Evolutionary conservation across 1,140 invertebrate species (phyloP).

Genomic region (Drosophila sulfurigaster): DNA sequence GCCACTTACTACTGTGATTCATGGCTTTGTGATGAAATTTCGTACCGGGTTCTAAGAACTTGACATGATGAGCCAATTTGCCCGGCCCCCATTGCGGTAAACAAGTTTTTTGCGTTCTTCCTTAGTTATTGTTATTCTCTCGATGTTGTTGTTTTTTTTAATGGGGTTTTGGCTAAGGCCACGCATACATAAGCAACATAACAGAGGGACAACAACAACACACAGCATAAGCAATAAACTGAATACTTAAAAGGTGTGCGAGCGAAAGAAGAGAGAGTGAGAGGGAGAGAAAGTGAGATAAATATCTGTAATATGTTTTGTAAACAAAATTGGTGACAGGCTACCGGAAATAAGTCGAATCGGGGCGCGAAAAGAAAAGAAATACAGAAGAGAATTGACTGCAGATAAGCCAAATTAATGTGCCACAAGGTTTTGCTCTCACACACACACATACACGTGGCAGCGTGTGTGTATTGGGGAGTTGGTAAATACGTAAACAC

Average conservation of each 20-base stretch:
- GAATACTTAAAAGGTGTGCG: neutral
- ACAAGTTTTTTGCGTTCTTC: conserved; percentile 60
- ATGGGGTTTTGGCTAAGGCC: conserved; percentile 30
- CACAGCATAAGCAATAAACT: conserved; percentile 5
- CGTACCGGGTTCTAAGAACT: conserved; percentile 58
- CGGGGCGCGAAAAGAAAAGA: conserved; percentile 25
- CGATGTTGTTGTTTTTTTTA: neutral
- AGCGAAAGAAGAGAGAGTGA: neutral
- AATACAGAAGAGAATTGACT: neutral
- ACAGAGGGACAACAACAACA: conserved; percentile 17
- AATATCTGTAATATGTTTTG: conserved; percentile 38
- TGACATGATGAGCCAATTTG: conserved; percentile 62
- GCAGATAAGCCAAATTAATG: conserved; percentile 53
- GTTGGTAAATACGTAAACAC: conserved; percentile 11
- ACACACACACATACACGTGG: neutral
- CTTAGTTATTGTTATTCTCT: conserved; percentile 3
- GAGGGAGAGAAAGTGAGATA: conserved; percentile 36
- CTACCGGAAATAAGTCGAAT: conserved; percentile 63
- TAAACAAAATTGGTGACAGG: conserved; percentile 38
- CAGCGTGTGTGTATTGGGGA: neutral
- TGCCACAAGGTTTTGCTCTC: neutral
- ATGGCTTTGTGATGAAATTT: conserved; percentile 69
- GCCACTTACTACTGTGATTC: conserved; percentile 47
- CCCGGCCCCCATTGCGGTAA: conserved; percentile 60
- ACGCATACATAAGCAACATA: conserved; percentile 44